phyloP scores from a whole-genome alignment of 2,888 invertebrate species.

The Drosophila testacea region DNA sequence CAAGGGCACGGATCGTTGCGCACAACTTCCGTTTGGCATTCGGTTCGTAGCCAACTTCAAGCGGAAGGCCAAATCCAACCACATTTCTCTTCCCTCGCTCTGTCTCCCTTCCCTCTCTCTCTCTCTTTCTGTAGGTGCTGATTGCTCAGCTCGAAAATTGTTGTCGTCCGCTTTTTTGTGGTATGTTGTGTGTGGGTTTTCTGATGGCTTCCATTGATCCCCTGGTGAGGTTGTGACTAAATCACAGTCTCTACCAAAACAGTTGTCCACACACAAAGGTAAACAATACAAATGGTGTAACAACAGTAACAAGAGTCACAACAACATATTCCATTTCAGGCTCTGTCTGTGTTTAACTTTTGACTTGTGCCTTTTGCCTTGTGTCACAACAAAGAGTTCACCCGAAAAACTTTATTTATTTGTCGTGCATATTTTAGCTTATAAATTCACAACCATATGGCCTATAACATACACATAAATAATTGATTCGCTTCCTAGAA shows the following conservation, averaged over 20 bases:
- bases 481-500: slow-evolving; percentile 45
- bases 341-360: slow-evolving; percentile 39
- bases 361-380: slow-evolving; percentile 30
- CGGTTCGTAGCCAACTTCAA: slow-evolving; percentile 46
- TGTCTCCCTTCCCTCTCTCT: neutral
- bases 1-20: slow-evolving; percentile 60
- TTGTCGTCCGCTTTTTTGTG: slow-evolving; percentile 39
- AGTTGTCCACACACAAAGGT: slow-evolving; percentile 50
- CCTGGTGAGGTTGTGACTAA: slow-evolving; percentile 24
- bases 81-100: too few species aligned
- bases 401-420: slow-evolving; percentile 42
- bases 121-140: slow-evolving; percentile 33
- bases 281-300: slow-evolving; percentile 47
- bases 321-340: slow-evolving; percentile 1
- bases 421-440: slow-evolving; percentile 56
- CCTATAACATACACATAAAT: slow-evolving; percentile 50
- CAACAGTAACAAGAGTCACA: slow-evolving; percentile 1
- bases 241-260: slow-evolving; percentile 34
- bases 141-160: slow-evolving; percentile 59
- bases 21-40: slow-evolving; percentile 65
- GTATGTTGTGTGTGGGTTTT: slow-evolving; percentile 13
- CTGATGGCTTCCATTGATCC: slow-evolving; percentile 33
- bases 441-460: slow-evolving; percentile 30
- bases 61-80: slow-evolving; percentile 28
- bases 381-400: slow-evolving; percentile 12